Conservation (phyloP, 2,797 vertebrate species). For the Leptodactylus fallax region DNA sequence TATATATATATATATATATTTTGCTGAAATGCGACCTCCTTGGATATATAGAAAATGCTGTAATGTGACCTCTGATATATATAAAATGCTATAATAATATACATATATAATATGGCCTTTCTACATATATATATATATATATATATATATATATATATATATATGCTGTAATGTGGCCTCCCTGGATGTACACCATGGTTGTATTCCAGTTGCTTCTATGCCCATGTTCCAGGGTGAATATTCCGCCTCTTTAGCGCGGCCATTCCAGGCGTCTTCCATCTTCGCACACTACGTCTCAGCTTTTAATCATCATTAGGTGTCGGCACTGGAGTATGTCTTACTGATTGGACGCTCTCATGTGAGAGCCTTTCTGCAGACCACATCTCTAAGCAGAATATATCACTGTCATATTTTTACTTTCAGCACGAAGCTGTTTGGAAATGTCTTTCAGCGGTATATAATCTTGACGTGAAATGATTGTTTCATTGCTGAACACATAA, state of each 20-base stretch:
- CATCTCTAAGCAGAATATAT: conserved; percentile 21
- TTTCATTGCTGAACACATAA: background rate
- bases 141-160: no score
- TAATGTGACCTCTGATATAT: background rate
- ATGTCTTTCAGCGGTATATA: conserved; percentile 17
- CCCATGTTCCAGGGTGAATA: background rate
- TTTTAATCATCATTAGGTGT: conserved; percentile 46
- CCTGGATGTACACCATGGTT: background rate
- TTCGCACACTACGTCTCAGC: background rate
- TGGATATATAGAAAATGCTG: no score
- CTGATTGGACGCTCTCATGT: conserved; percentile 26
- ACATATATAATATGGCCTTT: no score
- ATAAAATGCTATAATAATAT: no score
- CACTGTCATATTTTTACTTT: conserved; percentile 29
- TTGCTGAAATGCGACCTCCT: no score
- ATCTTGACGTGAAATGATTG: conserved; percentile 26
- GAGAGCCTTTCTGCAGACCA: background rate
- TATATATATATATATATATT: no score
- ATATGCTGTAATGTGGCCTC: background rate
- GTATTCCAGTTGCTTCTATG: background rate
- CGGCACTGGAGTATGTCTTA: conserved; percentile 24
- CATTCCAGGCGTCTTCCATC: background rate
- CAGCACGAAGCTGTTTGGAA: conserved; percentile 19
- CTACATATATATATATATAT: no score
- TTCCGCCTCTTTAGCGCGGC: background rate